A percentile compares a stretch with the other conserved stretches of the same genome.
phyloP scores from a whole-genome alignment of 2,113 vertebrate genomes.

The Callochromis pleurospilus region DNA sequence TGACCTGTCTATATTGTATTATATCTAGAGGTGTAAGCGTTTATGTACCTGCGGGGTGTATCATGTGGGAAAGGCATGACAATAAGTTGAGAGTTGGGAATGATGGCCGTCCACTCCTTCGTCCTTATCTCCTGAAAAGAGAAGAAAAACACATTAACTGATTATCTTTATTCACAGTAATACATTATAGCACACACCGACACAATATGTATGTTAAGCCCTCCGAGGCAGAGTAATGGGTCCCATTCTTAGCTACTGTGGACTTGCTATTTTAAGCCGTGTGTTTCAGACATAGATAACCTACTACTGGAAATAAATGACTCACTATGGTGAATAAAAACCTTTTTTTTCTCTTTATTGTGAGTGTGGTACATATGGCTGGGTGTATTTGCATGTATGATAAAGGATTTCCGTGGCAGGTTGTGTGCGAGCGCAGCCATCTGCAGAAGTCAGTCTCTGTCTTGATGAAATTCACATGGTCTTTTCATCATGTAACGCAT shows the following conservation, averaged over 20 bases:
- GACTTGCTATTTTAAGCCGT: constrained; percentile 45
- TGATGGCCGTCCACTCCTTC: constrained; percentile 97
- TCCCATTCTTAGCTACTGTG: background rate
- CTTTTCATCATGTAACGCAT: background rate
- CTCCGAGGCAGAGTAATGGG: constrained; percentile 11
- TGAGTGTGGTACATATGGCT: background rate
- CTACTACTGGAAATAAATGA: constrained; percentile 33
- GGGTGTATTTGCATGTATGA: background rate
- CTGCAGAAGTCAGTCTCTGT: background rate
- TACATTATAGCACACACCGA: background rate
- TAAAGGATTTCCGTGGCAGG: background rate
- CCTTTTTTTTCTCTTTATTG: background rate
- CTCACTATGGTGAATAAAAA: background rate
- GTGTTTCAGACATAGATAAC: constrained; percentile 14
- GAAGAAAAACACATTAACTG: background rate
- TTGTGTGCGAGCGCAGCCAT: background rate
- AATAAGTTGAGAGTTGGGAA: constrained; percentile 97
- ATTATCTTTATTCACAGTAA: background rate
- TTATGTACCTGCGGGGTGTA: constrained; percentile 80
- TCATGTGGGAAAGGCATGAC: constrained; percentile 92
- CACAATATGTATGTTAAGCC: constrained; percentile 28
- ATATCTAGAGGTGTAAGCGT: background rate
- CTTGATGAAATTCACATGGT: background rate
- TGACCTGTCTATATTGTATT: background rate
- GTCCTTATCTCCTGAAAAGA: constrained; percentile 77